Conservation (phyloP, 2,113 vertebrate genomes). For the Psephotus haematonotus region DNA sequence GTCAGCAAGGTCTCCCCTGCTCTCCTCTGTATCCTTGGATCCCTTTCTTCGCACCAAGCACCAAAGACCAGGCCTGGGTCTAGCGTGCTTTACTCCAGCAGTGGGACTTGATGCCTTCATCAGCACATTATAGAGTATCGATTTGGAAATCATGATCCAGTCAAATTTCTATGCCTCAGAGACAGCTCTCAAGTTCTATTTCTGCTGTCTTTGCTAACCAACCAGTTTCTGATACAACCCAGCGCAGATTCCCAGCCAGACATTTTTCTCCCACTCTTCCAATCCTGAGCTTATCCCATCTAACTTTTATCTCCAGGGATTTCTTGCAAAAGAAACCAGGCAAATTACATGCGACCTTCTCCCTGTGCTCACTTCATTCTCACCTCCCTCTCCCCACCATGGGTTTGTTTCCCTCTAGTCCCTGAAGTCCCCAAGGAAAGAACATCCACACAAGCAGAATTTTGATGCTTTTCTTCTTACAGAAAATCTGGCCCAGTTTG, state of each 20-base stretch:
- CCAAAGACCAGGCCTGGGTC: not conserved
- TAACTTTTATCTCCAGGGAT: not conserved
- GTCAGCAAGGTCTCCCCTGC: not conserved
- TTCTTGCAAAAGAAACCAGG: not conserved
- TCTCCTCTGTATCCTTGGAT: not conserved
- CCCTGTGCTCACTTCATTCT: not conserved
- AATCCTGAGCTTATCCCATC: not conserved
- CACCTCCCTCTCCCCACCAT: not conserved
- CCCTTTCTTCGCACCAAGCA: not conserved
- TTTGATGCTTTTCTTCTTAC: not conserved
- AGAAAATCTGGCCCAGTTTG: not conserved
- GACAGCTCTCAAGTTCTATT: not conserved
- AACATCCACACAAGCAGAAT: not conserved
- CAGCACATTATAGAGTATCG: rapidly evolving
- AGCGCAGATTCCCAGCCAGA: not conserved
- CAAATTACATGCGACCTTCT: not conserved
- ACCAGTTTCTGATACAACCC: not conserved
- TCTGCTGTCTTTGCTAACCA: not conserved
- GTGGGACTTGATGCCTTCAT: not conserved
- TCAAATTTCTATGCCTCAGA: not conserved
- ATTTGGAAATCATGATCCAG: not conserved
- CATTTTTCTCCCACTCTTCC: not conserved
- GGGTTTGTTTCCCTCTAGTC: not conserved
- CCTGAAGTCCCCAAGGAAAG: not conserved
- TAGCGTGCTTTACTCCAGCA: not conserved